phyloP scores from a whole-genome alignment of 2,797 vertebrate genomes.

The Alcedo atthis region DNA sequence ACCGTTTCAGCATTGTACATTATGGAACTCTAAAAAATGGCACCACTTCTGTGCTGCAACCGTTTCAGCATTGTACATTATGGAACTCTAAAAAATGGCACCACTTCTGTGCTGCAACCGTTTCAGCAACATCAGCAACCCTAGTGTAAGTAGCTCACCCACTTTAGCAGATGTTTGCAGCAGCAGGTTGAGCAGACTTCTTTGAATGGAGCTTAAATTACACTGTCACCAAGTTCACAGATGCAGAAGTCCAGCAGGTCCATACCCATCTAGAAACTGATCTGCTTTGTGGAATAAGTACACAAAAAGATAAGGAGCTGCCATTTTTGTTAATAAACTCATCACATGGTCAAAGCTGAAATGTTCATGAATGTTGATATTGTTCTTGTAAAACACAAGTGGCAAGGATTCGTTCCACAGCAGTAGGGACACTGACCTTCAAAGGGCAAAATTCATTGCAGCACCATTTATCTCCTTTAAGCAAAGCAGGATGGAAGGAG shows the following conservation, averaged over 20 bases:
- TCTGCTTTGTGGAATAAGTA: background rate
- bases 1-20: constrained; percentile 25
- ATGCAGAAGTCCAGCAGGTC: background rate
- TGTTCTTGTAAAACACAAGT: constrained; percentile 4
- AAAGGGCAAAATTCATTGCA: background rate
- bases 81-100: background rate
- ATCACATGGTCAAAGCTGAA: constrained; percentile 5
- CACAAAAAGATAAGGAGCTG: background rate
- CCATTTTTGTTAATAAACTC: constrained; percentile 2
- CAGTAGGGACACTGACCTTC: constrained; percentile 7
- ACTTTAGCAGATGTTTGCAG: background rate
- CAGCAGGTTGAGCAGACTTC: background rate
- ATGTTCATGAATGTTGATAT: background rate
- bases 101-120: background rate
- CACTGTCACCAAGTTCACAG: background rate
- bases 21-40: too few relatives aligned
- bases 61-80: background rate
- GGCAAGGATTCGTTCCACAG: background rate
- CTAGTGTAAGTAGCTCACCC: background rate
- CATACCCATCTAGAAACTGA: background rate
- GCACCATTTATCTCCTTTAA: background rate
- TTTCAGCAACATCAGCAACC: constrained; percentile 30
- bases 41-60: background rate
- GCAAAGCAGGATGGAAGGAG: background rate
- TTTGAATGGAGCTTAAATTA: background rate